These are phyloP conservation scores for Semicossyphus pulcher DNA, from an alignment of 2,113 vertebrate species.

Conservation along the genomic window DNA sequence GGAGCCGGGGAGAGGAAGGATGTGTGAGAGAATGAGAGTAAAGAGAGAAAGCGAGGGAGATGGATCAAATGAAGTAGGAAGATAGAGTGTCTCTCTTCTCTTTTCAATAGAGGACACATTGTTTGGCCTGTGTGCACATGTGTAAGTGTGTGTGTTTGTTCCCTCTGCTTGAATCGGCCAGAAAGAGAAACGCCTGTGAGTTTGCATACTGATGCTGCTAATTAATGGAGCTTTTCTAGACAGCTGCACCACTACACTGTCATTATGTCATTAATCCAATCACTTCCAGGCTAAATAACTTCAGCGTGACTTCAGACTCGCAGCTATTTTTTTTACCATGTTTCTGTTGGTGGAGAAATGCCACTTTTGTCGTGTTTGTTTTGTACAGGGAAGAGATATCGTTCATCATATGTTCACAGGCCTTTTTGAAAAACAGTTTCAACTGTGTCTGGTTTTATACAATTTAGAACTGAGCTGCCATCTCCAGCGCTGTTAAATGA, in stretches of 20 bases:
- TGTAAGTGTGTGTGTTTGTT: slow-evolving; percentile 60
- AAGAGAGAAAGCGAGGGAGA: slow-evolving; percentile 71
- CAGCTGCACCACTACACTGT: slow-evolving; percentile 71
- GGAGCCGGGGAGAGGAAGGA: slow-evolving; percentile 79
- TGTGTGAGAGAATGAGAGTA: slow-evolving; percentile 76
- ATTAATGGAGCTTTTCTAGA: slow-evolving; percentile 74
- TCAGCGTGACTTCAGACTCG: slow-evolving; percentile 30
- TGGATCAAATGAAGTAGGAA: slow-evolving; percentile 81
- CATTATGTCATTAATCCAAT: slow-evolving; percentile 76
- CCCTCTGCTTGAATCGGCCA: slow-evolving; percentile 42
- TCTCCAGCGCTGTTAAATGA: too few relatives aligned
- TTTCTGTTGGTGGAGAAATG: slow-evolving; percentile 30
- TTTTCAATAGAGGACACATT: slow-evolving; percentile 82
- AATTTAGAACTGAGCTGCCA: too few relatives aligned
- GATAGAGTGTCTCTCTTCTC: slow-evolving; percentile 80
- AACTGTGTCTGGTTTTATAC: too few relatives aligned
- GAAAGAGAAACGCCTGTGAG: slow-evolving; percentile 60
- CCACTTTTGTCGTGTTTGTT: slow-evolving; percentile 9
- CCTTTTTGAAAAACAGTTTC: too few relatives aligned
- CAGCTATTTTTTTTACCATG: slow-evolving; percentile 28
- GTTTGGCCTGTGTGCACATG: slow-evolving; percentile 69
- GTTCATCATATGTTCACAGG: not conserved
- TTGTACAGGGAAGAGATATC: not conserved
- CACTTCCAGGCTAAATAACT: slow-evolving; percentile 63
- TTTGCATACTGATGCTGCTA: slow-evolving; percentile 81